Evolutionary conservation across 2,888 invertebrate genomes (phyloP).

Genomic region (Dryomyza anilis): DNA sequence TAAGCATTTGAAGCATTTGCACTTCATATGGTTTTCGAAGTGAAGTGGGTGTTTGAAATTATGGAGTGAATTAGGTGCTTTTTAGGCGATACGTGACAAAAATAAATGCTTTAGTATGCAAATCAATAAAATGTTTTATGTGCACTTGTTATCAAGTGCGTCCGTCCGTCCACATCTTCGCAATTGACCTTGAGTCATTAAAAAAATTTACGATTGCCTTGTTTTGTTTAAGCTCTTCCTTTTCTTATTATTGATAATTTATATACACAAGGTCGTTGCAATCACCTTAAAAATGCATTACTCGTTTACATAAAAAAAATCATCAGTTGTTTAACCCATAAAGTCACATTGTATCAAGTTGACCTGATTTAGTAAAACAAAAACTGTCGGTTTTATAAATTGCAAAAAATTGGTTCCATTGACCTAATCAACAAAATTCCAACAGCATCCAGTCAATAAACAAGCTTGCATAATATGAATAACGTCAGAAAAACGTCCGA

Average conservation of each 20-base stretch:
- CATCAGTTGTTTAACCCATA: background rate
- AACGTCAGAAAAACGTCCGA: background rate
- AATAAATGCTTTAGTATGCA: no score
- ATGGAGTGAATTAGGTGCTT: no score
- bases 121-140: no score
- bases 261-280: conserved; percentile 8
- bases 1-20: no score
- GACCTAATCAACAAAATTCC: conserved; percentile 21
- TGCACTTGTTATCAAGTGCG: background rate
- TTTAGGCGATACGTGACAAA: no score
- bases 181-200: background rate
- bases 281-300: background rate
- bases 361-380: background rate
- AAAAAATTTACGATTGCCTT: background rate
- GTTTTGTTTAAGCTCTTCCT: background rate
- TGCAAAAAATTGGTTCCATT: conserved; percentile 27
- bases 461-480: conserved; percentile 17
- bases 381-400: background rate
- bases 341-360: background rate
- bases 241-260: background rate
- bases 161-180: background rate
- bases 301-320: background rate
- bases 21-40: no score
- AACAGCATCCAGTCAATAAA: conserved; percentile 15
- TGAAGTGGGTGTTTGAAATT: no score